Conservation (phyloP, 2,113 vertebrate genomes). For the Baryphthengus martii region DNA sequence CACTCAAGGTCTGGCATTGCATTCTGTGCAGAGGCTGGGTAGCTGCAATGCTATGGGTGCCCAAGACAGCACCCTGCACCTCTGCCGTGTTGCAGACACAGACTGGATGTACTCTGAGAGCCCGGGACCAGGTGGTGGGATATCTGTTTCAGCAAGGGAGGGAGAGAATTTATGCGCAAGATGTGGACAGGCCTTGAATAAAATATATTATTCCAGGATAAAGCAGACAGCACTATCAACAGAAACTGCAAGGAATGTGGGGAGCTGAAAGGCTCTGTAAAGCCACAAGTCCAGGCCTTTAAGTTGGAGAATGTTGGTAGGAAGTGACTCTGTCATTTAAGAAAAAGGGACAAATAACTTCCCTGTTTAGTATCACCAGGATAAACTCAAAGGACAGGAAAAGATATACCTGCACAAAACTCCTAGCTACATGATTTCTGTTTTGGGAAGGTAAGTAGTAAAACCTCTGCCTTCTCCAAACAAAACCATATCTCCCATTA, state of each 20-base stretch:
- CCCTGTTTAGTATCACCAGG: neutral
- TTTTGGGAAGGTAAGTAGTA: neutral
- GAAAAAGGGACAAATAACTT: neutral
- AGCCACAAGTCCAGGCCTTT: neutral
- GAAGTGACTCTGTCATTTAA: neutral
- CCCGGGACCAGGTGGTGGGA: accelerated
- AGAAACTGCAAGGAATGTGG: neutral
- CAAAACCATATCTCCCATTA: neutral
- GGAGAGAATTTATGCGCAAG: neutral
- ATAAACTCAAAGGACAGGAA: neutral
- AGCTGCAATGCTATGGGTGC: accelerated
- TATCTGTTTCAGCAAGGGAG: neutral
- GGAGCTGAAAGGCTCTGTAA: neutral
- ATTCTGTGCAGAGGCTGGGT: neutral
- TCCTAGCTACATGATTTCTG: neutral
- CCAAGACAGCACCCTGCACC: neutral
- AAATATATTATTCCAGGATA: neutral
- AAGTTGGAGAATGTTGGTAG: neutral
- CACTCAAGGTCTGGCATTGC: accelerated
- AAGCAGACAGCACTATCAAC: neutral
- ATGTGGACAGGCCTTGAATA: neutral
- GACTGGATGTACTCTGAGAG: accelerated
- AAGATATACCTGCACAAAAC: neutral
- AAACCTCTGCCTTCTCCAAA: neutral
- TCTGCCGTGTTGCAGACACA: accelerated